Base-by-base conservation (phyloP, 2,113 vertebrate species). In the Myotis brandtii region DNA sequence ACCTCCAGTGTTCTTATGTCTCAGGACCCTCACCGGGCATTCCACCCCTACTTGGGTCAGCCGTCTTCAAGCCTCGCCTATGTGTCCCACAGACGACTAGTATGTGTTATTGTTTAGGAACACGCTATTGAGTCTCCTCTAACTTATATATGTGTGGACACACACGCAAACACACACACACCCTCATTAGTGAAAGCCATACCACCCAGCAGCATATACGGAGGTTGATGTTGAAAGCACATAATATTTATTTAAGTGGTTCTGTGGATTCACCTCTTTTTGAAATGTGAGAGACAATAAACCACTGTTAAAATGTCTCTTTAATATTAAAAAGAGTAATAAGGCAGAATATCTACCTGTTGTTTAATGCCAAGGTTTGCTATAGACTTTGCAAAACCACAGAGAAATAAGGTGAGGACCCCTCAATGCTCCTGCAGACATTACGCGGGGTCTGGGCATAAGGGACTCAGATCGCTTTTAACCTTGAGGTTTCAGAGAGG, bases 21-120 rank as follows among this genome's bases (percentile, higher is more conserved):
- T 32, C 1, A 25, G 5, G 11, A 2, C 0, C 0, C 23, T 20
- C 66, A 43, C 5, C 14, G 4, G 20, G 1, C 8, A 46, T 23
- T 50, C 25, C 27, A 6, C 14, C 34, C 20, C 21, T 1, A 25
- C 13, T 9, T 37, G 66, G 1, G 3, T 18, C 13, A 11, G 2
- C 6, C 32, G 3, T n/a, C 43, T 12, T 18, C 25, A 34, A 84
- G 17, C 6, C 12, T 62, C n/a, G 7, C 27, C 11, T 46, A 1
- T 0, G 5, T 46, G 16, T 6, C 21, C 13, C 37, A 54, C 3
- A 12, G 9, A 30, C 67, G 62, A 62, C 17, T 25, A 21, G 20
- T n/a, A 4, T 40, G 11, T 16, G 37, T 37, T 12, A 30, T 48
- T 16, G 16, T 2, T 50, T 89, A 79, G 67, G 32, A 54, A 30